These are phyloP conservation scores for Esox niger DNA, from an alignment of 2,113 vertebrate species.

Conservation along the genomic window DNA sequence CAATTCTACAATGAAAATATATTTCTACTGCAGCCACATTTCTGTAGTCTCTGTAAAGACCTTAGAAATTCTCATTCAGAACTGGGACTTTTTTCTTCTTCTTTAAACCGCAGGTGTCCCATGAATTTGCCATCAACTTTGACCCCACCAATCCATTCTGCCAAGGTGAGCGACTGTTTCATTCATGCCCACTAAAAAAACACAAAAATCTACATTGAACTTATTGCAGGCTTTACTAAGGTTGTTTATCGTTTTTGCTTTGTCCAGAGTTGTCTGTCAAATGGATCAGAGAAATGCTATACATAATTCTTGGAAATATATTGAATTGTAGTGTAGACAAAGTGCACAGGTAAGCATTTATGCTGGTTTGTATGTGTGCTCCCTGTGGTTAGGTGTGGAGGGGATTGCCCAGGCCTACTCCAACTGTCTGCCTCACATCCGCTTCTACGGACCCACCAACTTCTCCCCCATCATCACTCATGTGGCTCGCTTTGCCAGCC, in stretches of 20 bases:
- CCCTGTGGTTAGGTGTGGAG: conserved; percentile 81
- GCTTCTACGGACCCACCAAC: conserved; percentile 97
- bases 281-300: not conserved
- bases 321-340: no score
- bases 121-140: conserved; percentile 99
- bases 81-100: conserved; percentile 26
- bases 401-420: conserved; percentile 95
- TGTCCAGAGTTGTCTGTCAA: no score
- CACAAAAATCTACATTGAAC: no score
- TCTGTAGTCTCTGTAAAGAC: no score
- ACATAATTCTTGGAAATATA: not conserved
- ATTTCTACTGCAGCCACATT: not conserved
- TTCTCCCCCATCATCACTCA: conserved; percentile 96
- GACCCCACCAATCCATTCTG: conserved; percentile 97
- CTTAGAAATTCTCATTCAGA: not conserved
- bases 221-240: no score
- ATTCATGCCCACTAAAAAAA: no score
- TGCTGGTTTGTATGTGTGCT: conserved; percentile 5
- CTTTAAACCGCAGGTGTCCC: conserved; percentile 85
- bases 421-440: conserved; percentile 90
- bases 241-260: no score
- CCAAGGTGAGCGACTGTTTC: conserved; percentile 75
- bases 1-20: no score
- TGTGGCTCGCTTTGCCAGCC: conserved; percentile 90
- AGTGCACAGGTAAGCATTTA: not conserved